Evolutionary conservation across 2,888 invertebrate genomes (phyloP), one percentile per base, ranked within the genome.

Genomic region (Andrena trimmerana): DNA sequence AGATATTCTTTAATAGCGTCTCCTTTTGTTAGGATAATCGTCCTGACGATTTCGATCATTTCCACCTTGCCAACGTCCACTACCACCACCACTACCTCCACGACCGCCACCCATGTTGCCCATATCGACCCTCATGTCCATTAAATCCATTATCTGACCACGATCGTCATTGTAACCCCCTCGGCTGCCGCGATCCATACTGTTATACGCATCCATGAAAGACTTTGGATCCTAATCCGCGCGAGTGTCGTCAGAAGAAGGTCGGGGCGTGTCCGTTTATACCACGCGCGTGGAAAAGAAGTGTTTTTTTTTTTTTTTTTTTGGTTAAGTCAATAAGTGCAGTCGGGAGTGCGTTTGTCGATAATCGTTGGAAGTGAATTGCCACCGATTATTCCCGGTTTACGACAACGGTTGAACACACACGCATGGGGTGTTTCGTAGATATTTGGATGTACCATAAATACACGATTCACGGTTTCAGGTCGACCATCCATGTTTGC

Each of bases 1-100:
- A 60, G 10, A 16, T 20, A 27, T 57, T 50, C 31, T 85, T 89
- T 95, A 96, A 93, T 95, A 96, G 87, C 96, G 96, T 92, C 96
- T 95, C 89, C 96, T 95, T 94, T 96, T 96, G 94, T 95, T 95
- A 91, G 96, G 96, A 94, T 94, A 96, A 94, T 96, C 96, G 94
- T 96, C 96, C 93, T 95, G 95, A 93, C 95, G 95, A 82, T 95
- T 95, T 94, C 96, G 95, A 93, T 95, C 95, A 81, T 92, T 91
- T 86, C 92, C 93, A 77, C 93, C 92, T 86, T 94, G 93, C 92
- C 94, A 93, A 88, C 93, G 92, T 88, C 92, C 92, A 85, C 93
- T 92, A 82, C 92, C 92, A 79, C 92, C 92, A 71, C 92, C 92
- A 70, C 92, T 90, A 92, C 94, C 94, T 90, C 94, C 94, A 63